Conservation (phyloP, 2,888 invertebrate species). For the Cenopis cana region DNA sequence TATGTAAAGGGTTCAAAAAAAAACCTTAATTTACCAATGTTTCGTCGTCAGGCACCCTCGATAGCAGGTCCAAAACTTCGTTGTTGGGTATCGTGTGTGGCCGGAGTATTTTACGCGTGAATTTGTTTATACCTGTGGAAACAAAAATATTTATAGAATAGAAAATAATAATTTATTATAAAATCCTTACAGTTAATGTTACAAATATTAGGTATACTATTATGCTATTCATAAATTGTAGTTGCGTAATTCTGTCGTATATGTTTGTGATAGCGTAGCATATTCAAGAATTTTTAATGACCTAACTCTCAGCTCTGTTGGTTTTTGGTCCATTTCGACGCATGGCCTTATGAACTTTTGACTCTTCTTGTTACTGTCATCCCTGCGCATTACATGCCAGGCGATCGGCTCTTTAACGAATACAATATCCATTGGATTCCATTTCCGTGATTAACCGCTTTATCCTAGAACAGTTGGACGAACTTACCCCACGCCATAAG, state of each 20-base stretch:
- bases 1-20: no score
- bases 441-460: background rate
- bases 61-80: conserved; percentile 97
- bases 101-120: conserved; percentile 95
- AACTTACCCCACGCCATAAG: conserved; percentile 95
- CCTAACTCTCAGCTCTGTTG: no score
- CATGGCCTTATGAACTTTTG: no score
- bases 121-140: conserved; percentile 91
- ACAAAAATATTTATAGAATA: conserved; percentile 18
- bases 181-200: no score
- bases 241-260: background rate
- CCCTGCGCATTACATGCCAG: no score
- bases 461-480: background rate
- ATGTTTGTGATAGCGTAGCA: background rate
- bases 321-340: no score
- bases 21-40: conserved; percentile 89
- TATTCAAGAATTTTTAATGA: background rate
- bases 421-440: background rate
- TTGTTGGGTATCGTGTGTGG: conserved; percentile 99
- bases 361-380: no score
- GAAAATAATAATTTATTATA: no score
- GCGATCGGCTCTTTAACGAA: background rate
- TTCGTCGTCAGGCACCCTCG: conserved; percentile 97
- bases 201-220: no score
- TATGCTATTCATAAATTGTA: background rate